Conservation (phyloP, 1,140 invertebrate species). For the Danaus melanippus region DNA sequence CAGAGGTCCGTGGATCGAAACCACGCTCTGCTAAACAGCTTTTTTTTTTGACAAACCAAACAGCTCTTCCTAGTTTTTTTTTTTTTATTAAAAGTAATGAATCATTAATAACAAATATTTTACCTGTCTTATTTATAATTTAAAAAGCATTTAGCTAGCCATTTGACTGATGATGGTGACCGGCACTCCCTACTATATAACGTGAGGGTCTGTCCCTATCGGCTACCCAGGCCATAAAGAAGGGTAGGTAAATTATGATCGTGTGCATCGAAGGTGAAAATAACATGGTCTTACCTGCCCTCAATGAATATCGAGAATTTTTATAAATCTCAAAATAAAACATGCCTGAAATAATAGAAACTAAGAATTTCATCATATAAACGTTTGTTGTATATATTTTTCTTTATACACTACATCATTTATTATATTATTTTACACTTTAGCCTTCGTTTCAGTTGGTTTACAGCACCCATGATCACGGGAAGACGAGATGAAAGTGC, state of each 20-base stretch:
- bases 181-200: conserved; percentile 1
- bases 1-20: conserved; percentile 51
- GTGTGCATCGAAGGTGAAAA: too few species aligned
- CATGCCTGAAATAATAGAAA: conserved; percentile 1
- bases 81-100: neutral
- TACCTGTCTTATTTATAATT: neutral
- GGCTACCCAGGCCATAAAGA: neutral
- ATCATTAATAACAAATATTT: too few species aligned
- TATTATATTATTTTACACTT: too few species aligned
- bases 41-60: neutral
- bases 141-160: neutral
- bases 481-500: too few species aligned
- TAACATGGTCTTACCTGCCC: too few species aligned
- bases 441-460: neutral
- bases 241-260: conserved; percentile 8
- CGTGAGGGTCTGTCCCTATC: conserved; percentile 8
- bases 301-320: too few species aligned
- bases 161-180: conserved; percentile 8
- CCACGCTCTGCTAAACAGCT: conserved; percentile 44
- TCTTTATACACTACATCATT: too few species aligned
- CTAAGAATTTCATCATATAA: neutral
- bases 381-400: conserved; percentile 2
- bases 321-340: too few species aligned
- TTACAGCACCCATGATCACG: neutral
- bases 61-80: conserved; percentile 13